Evolutionary conservation across 2,113 vertebrate genomes (phyloP), one percentile per base, ranked within the genome.

Genomic region (Eupsittula cactorum): DNA sequence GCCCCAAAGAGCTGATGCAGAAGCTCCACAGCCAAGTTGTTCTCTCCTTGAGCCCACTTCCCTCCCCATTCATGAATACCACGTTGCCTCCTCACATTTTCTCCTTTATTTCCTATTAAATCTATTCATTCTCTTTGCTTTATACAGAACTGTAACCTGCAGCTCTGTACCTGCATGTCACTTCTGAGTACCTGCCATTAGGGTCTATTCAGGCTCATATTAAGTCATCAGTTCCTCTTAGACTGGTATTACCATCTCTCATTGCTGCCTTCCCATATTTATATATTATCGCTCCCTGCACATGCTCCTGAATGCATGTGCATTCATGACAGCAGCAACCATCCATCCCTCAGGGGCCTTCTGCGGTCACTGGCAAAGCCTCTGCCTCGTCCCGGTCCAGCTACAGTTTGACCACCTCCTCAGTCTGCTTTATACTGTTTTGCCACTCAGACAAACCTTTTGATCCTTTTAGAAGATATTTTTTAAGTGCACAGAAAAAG

Each of bases 271-370:
- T 62, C 53, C n/a, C 13, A 2, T 23, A 35, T 74, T 75, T 37
- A 63, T 24, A 3, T 8, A 20, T 28, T 4, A 10, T 11, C 2
- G 0, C 55, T 55, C 50, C 69, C 53, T 19, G 25, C 28, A 31
- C 4, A 0, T 35, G 37, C 68, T 53, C 59, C 75, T 23, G 21
- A 53, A 64, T 4, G 17, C 33, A 21, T n/a, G 33, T 59, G 57
- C 57, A 35, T 35, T 64, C 59, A 52, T 2, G 2, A 39, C 2
- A 0, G 42, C 59, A 29, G 33, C 74, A 46, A n/a, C 1, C 2
- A 13, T 55, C 46, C 39, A 53, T 53, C 39, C 24, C 49, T 6
- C 29, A 7, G 55, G 64, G 63, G 49, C 57, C 57, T 23, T 35
- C 33, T 24, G 33, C 6, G 2, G 57, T 35, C 57, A 59, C 28